phyloP scores from a whole-genome alignment of 2,797 vertebrate species.

The Rhincodon typus region DNA sequence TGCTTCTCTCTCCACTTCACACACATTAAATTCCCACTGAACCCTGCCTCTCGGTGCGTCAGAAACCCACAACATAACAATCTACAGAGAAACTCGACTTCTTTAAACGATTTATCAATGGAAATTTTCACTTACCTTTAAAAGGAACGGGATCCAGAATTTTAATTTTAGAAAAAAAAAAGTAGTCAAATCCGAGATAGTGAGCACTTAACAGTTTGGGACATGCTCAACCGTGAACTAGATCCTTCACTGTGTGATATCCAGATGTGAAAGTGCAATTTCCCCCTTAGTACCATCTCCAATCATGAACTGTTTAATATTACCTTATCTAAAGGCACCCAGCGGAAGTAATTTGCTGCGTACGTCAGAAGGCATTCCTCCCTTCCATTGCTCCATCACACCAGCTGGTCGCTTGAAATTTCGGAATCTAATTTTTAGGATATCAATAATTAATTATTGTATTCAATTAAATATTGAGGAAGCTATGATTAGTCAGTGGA shows the following conservation, averaged over 20 bases:
- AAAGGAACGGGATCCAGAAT: not conserved
- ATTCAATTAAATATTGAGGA: not conserved
- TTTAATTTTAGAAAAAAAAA: not conserved
- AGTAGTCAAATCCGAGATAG: too few species aligned
- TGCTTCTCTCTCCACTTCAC: not conserved
- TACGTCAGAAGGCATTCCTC: not conserved
- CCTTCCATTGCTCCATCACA: not conserved
- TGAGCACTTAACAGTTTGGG: not conserved
- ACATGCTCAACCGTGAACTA: not conserved
- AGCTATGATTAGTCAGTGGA: not conserved
- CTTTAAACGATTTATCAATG: not conserved
- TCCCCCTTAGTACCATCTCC: not conserved
- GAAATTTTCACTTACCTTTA: not conserved
- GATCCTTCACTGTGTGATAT: not conserved
- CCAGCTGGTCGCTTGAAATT: not conserved
- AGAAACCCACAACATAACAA: not conserved
- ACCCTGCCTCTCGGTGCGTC: not conserved
- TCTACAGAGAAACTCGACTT: not conserved
- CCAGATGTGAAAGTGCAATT: not conserved
- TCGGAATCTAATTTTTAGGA: not conserved
- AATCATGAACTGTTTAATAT: not conserved
- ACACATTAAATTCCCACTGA: too few species aligned
- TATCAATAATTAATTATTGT: not conserved
- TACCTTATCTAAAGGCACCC: not conserved
- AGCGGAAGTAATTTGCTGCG: not conserved